Percentiles rank a stretch among this genome's conserved stretches.
Conservation (phyloP, 2,888 invertebrate genomes). For the Incurvaria masculella region DNA sequence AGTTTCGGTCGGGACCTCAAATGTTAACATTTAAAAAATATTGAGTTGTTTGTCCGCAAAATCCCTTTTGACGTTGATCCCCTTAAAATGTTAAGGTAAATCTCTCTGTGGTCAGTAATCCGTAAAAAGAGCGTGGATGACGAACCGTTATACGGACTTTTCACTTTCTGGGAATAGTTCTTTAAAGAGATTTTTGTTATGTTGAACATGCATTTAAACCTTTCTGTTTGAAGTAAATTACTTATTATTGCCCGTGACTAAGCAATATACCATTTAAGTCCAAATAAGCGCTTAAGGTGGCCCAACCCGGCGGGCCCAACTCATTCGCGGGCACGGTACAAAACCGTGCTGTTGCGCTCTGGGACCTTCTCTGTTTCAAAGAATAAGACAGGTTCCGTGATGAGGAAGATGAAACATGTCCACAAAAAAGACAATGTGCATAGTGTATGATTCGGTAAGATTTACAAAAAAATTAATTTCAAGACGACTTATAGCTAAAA, state of each 20-base stretch:
- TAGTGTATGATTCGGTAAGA: too few species aligned
- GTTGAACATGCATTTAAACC: conserved; percentile 1
- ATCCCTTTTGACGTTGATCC: conserved; percentile 27
- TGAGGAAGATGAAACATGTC: too few species aligned
- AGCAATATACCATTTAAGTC: neutral
- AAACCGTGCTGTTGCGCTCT: too few species aligned
- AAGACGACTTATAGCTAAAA: too few species aligned
- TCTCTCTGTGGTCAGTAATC: neutral
- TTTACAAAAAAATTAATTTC: conserved; percentile 9
- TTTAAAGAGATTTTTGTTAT: neutral
- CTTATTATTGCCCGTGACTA: conserved; percentile 3
- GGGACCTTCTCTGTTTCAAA: too few species aligned
- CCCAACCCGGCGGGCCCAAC: too few species aligned
- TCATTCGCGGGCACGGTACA: too few species aligned
- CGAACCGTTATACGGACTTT: neutral
- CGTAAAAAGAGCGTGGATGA: neutral
- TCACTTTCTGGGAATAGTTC: neutral
- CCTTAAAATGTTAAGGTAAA: conserved; percentile 10
- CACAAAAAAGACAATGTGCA: too few species aligned
- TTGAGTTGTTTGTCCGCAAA: conserved; percentile 20
- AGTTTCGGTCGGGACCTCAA: conserved; percentile 19
- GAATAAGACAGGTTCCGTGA: too few species aligned
- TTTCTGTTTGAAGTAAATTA: conserved; percentile 8
- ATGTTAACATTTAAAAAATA: conserved; percentile 11
- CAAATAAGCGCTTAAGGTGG: too few species aligned